Base-by-base conservation (phyloP, 2,888 invertebrate species). In the Tipula confusa region DNA sequence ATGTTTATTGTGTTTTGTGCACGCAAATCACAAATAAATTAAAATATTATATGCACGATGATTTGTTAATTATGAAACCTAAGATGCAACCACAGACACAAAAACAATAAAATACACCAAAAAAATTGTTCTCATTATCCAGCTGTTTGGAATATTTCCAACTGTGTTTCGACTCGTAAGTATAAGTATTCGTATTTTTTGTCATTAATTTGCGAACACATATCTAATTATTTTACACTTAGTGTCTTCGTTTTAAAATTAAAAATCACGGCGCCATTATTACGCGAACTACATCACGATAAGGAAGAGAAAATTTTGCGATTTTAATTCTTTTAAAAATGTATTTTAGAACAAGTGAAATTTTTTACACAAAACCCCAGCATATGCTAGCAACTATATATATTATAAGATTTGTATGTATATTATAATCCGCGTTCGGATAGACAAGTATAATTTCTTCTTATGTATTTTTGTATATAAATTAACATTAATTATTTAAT, bases 331-430 rank as follows among this genome's bases (percentile, higher is more conserved):
- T n/a, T n/a, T n/a, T 24, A 6, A 64, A 64, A 18, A 24, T 64
- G 6, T 64, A 64, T 64, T 64, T 64, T 64, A 64, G 64, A 64
- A 64, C 64, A 64, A 64, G 64, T 64, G 64, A 64, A 64, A 64
- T 64, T 64, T 64, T 64, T 24, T 64, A 48, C 24, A 48, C 48
- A 43, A 48, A 48, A n/a, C n/a, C n/a, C 48, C 24, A 43, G 24
- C 64, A 64, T 18, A 64, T 64, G 64, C 24, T 64, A 9, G 24
- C 24, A 11, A 64, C 64, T 64, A 9, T 64, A 9, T 24, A 24
- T 24, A 43, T 18, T 64, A 64, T 9, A n/a, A n/a, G n/a, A n/a
- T n/a, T n/a, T n/a, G n/a, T n/a, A n/a, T n/a, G n/a, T n/a, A n/a
- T n/a, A n/a, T n/a, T n/a, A 64, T 64, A 64, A 64, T 64, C 64